Conservation (phyloP, 2,797 vertebrate genomes). For the Platalea minor region DNA sequence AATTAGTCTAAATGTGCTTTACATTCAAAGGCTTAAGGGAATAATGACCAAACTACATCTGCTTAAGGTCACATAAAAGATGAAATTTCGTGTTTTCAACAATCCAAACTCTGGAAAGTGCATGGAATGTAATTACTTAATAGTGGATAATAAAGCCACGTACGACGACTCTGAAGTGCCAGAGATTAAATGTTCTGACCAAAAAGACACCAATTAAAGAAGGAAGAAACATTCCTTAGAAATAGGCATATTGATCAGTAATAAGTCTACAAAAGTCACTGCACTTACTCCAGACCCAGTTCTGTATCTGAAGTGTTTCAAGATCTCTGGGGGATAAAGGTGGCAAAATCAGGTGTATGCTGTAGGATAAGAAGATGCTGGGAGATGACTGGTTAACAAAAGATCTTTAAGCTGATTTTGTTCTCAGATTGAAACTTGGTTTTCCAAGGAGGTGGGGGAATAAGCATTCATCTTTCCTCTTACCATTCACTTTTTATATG, state of each 20-base stretch:
- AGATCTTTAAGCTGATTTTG: neutral
- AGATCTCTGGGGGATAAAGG: neutral
- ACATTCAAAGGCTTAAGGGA: neutral
- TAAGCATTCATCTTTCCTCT: neutral
- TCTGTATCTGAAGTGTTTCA: neutral
- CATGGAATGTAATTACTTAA: neutral
- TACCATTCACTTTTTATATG: neutral
- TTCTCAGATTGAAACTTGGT: neutral
- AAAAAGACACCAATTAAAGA: slow-evolving; percentile 14
- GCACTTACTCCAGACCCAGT: neutral
- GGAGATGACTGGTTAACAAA: neutral
- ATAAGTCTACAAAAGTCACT: neutral
- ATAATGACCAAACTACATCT: neutral
- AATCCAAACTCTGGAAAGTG: neutral
- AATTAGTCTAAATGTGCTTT: neutral
- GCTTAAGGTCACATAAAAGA: slow-evolving; percentile 15
- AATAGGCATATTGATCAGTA: neutral
- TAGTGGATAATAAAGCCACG: neutral
- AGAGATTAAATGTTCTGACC: neutral
- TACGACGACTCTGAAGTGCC: neutral
- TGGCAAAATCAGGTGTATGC: neutral
- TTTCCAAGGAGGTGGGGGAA: neutral
- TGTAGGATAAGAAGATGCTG: neutral
- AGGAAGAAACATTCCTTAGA: neutral
- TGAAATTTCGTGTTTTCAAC: neutral